Base-by-base conservation (phyloP, 2,113 vertebrate species). In the Naja naja region DNA sequence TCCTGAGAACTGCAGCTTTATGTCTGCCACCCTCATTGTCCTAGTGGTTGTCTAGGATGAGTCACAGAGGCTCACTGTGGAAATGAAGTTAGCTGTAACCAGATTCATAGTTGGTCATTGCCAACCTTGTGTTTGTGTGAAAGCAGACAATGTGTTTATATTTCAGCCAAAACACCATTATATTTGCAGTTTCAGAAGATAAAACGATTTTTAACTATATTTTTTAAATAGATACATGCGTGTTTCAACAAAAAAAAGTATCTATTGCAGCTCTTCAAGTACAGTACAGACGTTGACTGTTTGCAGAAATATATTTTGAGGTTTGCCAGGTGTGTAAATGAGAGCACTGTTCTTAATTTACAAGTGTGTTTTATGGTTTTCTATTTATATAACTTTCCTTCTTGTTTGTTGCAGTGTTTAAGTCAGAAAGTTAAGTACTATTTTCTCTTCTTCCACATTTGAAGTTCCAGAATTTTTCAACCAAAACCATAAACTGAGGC, bases 401-500 rank as follows among this genome's bases (percentile, higher is more conserved):
- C 94, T 91, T 49, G 55, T 7, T 25, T 89, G 89, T 85, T 91
- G 49, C 69, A 91, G 88, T 69, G 34, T 94, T 91, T 74, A 94
- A 95, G 93, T 94, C 95, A 95, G 95, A 94, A 95, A 95, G 94
- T 88, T 95, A 94, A 95, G 95, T 96, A 93, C 95, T 97, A 92
- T 91, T 95, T 74, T 88, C 88, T 74, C 95, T 96, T 95, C 93
- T 94, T 93, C 95, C 92, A 89, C 90, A 90, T 74, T 91, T 95
- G 74, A 92, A 94, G 52, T 52, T 92, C 88, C 92, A 95, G 91
- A 81, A 94, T 92, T 64, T 90, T 22, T 43, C 93, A 96, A 93
- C 93, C 92, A 94, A 94, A 95, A 90, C 91, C 93, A 95, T 47
- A 85, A 47, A 52, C 47, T 16, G 74, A 88, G 89, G 47, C 60